Evolutionary conservation across 2,113 vertebrate genomes (phyloP), one percentile per base, ranked within the genome.

Genomic region (Antechinus stuartii): DNA sequence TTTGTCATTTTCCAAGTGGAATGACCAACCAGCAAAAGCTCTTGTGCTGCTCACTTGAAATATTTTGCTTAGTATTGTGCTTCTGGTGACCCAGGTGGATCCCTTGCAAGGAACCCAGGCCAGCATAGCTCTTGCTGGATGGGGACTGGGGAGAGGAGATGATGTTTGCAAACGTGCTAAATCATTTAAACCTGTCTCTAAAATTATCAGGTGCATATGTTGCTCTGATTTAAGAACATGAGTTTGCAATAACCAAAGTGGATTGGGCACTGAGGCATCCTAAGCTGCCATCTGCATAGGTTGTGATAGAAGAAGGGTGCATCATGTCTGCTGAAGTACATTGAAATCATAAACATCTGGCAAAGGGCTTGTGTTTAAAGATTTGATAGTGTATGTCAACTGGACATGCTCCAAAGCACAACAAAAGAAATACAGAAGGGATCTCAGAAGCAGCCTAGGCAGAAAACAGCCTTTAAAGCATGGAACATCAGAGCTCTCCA

Each of bases 171-270:
- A 76, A 76, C 42, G 16, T 76, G 16, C 68, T 76, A 76, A 76
- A 76, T 76, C 35, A 96, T 95, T 94, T 55, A 90, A 94, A 90
- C 57, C 54, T 3, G 25, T 46, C 50, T n/a, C 76, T 56, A 95
- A 97, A 95, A 91, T 57, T 27, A 91, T 89, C 12, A 57, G 57
- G 46, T 30, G 84, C 92, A n/a, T 56, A 0, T 0, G 12, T 89
- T n/a, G 35, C 46, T 93, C 56, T 97, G 90, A 52, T 84, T 94
- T 53, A 95, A 96, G 95, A 91, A 53, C 57, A 46, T 0, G 10
- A 93, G 91, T 97, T 97, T 96, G 95, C 95, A 97, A 95, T 95
- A 93, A 91, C 0, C 42, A 61, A 52, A 76, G 89, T 93, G 49
- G 55, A 89, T 95, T 94, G 50, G 93, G 92, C 90, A 47, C 68